Percentiles rank a stretch among this genome's conserved stretches.
These are phyloP conservation scores for Hippasteria phrygiana DNA, from an alignment of 53 echinoderm and acorn worm species.

Conservation along the genomic window DNA sequence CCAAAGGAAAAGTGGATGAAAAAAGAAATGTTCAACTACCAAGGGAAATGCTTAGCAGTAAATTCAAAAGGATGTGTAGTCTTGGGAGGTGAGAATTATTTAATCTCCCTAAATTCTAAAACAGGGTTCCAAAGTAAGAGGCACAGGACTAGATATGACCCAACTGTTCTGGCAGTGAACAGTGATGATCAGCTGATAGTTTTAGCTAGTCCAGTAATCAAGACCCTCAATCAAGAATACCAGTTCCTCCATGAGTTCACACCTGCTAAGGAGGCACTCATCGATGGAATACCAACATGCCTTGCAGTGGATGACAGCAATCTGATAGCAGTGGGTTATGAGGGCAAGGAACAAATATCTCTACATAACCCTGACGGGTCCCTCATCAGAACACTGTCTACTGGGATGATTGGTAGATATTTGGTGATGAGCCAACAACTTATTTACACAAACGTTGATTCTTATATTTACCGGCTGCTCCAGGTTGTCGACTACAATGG, in stretches of 20 bases:
- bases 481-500: neutral
- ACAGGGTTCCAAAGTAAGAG: too few relatives aligned
- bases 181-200: neutral
- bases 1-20: neutral
- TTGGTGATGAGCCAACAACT: neutral
- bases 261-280: neutral
- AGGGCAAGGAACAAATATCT: slow-evolving; percentile 15
- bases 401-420: neutral
- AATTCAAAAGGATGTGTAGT: neutral
- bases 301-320: slow-evolving; percentile 18
- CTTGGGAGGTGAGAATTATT: neutral
- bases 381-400: neutral
- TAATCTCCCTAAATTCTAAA: neutral
- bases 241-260: slow-evolving; percentile 1
- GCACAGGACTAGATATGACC: neutral
- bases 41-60: neutral
- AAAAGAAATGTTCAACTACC: neutral
- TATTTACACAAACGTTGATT: neutral
- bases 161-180: neutral
- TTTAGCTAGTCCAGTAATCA: neutral
- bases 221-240: neutral
- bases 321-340: slow-evolving; percentile 31
- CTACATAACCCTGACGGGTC: slow-evolving; percentile 14
- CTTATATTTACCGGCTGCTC: neutral
- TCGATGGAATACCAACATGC: neutral